Evolutionary conservation across 2,888 invertebrate species (phyloP), one percentile per base, ranked within the genome.

Genomic region (Cephalotes varians): DNA sequence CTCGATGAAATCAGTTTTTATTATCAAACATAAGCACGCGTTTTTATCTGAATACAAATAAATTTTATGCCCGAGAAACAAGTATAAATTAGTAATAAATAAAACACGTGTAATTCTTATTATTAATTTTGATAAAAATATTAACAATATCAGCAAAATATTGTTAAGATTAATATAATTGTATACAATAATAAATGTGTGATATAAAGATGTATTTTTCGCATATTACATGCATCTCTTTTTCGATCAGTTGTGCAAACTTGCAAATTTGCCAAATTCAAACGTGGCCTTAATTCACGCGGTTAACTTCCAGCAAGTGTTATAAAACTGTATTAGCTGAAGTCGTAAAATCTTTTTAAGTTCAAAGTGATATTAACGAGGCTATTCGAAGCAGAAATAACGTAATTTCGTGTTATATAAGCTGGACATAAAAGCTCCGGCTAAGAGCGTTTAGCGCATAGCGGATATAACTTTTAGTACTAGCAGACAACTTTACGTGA

Each of bases 291-390:
- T 44, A 83, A 65, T 28, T 72, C 40, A 67, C 37, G 49, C 37
- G 37, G 37, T 76, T 56, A 64, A 65, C 65, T 62, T 64, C 76
- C 67, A 64, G 64, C 37, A 81, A 71, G 65, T 73, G 69, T 64
- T 71, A 73, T 82, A 76, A 85, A 86, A 81, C 65, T 79, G 64
- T 80, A 54, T 77, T 81, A 80, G 86, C 81, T 73, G 77, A 25
- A 84, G 72, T 58, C 84, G 60, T 86, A 87, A 87, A 88, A 87
- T 86, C 85, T 84, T 67, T 77, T 88, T 87, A 87, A 88, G 82
- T 82, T 65, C 76, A 80, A 77, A 87, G 85, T 88, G 84, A 87
- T 88, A 87, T 88, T 85, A 87, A 86, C 60, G 88, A 73, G 76
- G 64, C 76, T 81, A 71, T 82, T 58, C 73, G 83, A 60, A 83